Conservation (phyloP, 2,797 vertebrate species). For the Amblyopsis hoosieri region DNA sequence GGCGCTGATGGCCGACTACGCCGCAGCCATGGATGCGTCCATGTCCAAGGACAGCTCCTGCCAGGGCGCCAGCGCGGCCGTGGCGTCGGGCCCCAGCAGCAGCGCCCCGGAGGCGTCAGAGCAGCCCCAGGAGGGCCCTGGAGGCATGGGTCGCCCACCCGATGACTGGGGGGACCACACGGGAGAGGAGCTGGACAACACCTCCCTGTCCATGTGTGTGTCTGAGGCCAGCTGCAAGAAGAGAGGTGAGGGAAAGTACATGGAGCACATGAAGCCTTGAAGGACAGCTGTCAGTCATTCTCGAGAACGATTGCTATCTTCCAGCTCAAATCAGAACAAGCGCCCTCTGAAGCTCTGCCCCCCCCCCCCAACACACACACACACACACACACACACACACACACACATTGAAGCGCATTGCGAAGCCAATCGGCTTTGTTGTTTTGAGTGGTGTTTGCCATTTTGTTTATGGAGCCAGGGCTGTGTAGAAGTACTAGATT, state of each 20-base stretch:
- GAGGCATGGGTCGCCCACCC: constrained; percentile 51
- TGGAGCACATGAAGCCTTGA: background rate
- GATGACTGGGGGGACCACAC: constrained; percentile 77
- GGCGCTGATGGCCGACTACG: constrained; percentile 89
- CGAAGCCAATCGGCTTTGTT: too few relatives aligned
- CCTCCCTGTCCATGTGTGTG: constrained; percentile 87
- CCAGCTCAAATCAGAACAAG: too few relatives aligned
- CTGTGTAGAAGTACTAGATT: too few relatives aligned
- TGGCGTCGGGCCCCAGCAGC: constrained; percentile 46
- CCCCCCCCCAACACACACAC: too few relatives aligned
- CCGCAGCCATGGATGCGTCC: constrained; percentile 88
- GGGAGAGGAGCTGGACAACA: constrained; percentile 80
- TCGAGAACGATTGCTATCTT: too few relatives aligned
- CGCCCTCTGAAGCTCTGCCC: too few relatives aligned
- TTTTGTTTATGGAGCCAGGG: too few relatives aligned
- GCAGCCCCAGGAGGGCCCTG: constrained; percentile 57
- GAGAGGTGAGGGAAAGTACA: constrained; percentile 79
- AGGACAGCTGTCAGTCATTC: too few relatives aligned
- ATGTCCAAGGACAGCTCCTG: constrained; percentile 69
- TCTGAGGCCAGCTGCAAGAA: constrained; percentile 88
- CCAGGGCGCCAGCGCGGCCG: constrained; percentile 42
- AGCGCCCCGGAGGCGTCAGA: constrained; percentile 35
- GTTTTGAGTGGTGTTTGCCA: too few relatives aligned
- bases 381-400: too few relatives aligned
- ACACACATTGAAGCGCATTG: too few relatives aligned